phyloP scores from a whole-genome alignment of 2,797 vertebrate genomes.

The Cynopterus sphinx region DNA sequence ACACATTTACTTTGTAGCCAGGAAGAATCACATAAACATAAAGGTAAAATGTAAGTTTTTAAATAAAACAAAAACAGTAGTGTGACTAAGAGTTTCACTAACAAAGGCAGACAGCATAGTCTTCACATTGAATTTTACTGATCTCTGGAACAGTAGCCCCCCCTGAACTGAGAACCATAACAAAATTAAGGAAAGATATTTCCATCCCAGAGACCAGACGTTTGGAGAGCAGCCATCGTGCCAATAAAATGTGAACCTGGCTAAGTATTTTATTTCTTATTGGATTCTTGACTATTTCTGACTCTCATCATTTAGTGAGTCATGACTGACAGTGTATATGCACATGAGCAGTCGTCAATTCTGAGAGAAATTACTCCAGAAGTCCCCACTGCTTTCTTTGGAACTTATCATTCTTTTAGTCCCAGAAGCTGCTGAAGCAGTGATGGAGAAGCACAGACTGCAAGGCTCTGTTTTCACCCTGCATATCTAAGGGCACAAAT shows the following conservation, averaged over 20 bases:
- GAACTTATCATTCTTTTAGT: background rate
- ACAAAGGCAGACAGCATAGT: constrained; percentile 38
- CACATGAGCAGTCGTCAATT: constrained; percentile 1
- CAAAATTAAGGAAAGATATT: constrained; percentile 78
- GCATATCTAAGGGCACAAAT: background rate
- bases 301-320: constrained; percentile 49
- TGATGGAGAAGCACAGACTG: background rate
- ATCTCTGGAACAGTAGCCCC: constrained; percentile 66
- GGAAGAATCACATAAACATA: constrained; percentile 26
- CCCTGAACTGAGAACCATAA: constrained; percentile 53
- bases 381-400: background rate
- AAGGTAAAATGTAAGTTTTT: background rate
- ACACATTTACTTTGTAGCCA: background rate
- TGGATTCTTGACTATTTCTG: constrained; percentile 49
- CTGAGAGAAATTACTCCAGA: background rate
- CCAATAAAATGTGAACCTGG: constrained; percentile 46
- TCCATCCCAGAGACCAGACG: constrained; percentile 69
- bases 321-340: constrained; percentile 4
- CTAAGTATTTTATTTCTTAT: constrained; percentile 53
- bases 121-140: constrained; percentile 56
- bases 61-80: background rate
- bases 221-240: constrained; percentile 59
- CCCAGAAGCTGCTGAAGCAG: background rate
- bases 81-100: constrained; percentile 54
- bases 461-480: background rate